A percentile compares a stretch with the other conserved stretches of the same genome.
Evolutionary conservation across 2,797 vertebrate genomes (phyloP).

Genomic region (Phrynocephalus forsythii): DNA sequence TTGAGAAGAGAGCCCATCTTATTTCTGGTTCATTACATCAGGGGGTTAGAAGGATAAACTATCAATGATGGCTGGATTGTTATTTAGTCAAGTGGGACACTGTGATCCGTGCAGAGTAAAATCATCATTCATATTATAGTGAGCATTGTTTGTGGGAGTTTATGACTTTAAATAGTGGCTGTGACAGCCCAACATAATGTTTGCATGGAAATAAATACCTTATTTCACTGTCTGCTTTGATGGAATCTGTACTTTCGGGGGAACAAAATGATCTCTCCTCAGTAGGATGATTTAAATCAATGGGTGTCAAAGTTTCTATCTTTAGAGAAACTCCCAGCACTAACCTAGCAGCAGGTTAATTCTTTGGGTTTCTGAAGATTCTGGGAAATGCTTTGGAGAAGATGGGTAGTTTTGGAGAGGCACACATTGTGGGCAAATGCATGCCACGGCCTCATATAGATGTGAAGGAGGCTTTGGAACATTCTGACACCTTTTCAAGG

Average conservation of each 20-base stretch:
- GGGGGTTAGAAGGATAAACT: conserved; percentile 12
- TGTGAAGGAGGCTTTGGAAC: neutral
- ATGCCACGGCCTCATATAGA: neutral
- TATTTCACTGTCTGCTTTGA: conserved; percentile 19
- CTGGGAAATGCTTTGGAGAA: neutral
- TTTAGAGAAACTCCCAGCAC: neutral
- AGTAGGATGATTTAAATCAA: neutral
- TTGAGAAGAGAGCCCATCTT: conserved; percentile 33
- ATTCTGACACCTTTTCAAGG: neutral
- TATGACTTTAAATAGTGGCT: conserved; percentile 28
- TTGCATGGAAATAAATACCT: conserved; percentile 8
- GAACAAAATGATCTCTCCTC: neutral
- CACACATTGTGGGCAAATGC: no score
- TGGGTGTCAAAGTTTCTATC: conserved; percentile 3
- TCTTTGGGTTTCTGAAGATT: neutral
- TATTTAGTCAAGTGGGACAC: conserved; percentile 59
- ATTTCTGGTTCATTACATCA: conserved; percentile 43
- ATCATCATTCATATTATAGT: conserved; percentile 56
- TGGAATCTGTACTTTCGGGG: neutral
- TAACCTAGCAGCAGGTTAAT: neutral
- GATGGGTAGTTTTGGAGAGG: neutral
- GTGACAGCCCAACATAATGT: neutral
- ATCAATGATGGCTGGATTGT: conserved; percentile 34
- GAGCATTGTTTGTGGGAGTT: conserved; percentile 46
- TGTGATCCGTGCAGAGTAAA: conserved; percentile 51